Conservation (phyloP, 2,888 invertebrate genomes). For the Anticlea derivata region DNA sequence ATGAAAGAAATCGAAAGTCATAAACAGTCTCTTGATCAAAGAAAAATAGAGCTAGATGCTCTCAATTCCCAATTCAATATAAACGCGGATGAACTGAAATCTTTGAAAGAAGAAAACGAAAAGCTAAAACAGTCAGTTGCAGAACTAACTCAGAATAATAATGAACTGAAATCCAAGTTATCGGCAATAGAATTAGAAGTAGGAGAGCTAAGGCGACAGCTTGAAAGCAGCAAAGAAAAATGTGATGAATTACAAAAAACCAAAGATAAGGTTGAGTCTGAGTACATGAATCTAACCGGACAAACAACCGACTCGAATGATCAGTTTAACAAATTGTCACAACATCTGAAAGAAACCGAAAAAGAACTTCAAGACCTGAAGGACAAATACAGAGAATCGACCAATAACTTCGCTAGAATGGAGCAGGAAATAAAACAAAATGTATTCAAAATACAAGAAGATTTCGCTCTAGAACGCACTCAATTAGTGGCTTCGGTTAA, state of each 20-base stretch:
- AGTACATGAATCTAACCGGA: constrained; percentile 84
- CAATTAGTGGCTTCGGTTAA: constrained; percentile 64
- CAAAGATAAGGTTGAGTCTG: constrained; percentile 84
- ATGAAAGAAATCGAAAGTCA: constrained; percentile 77
- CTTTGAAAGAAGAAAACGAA: constrained; percentile 71
- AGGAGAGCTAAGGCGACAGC: constrained; percentile 84
- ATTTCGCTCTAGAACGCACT: constrained; percentile 65
- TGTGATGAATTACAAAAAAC: constrained; percentile 80
- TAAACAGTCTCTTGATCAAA: constrained; percentile 71
- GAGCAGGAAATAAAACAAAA: constrained; percentile 79
- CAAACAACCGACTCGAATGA: constrained; percentile 85
- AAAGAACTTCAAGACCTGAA: constrained; percentile 80
- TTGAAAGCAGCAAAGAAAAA: constrained; percentile 82
- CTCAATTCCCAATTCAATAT: constrained; percentile 73
- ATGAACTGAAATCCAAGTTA: constrained; percentile 67
- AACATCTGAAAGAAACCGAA: constrained; percentile 83
- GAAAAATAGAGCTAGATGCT: constrained; percentile 74
- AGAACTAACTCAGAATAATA: constrained; percentile 66
- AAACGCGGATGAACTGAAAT: constrained; percentile 70
- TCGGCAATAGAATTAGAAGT: constrained; percentile 78
- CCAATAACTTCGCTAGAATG: constrained; percentile 67
- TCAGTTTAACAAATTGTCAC: constrained; percentile 81
- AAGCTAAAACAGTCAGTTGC: constrained; percentile 68
- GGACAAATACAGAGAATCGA: constrained; percentile 72
- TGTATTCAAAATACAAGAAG: constrained; percentile 72